A percentile compares a stretch with the other conserved stretches of the same genome.
These are phyloP conservation scores for Australoheros facetus DNA, from an alignment of 2,797 vertebrate genomes.

Conservation along the genomic window DNA sequence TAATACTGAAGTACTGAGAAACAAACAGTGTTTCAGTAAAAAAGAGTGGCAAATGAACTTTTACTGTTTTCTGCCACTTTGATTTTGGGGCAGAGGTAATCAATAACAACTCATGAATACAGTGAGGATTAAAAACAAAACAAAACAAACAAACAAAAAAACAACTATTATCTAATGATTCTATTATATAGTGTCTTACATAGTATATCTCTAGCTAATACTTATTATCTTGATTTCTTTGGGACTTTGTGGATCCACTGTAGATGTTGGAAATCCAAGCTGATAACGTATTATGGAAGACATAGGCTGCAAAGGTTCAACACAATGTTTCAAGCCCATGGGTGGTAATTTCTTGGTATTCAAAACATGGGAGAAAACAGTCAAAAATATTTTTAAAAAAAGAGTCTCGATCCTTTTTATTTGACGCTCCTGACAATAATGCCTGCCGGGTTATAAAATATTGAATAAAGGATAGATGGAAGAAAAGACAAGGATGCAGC, in stretches of 20 bases:
- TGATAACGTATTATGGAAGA: not conserved
- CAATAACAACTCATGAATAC: not conserved
- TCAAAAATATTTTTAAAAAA: not conserved
- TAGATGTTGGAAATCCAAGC: not conserved
- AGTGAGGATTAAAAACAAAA: too few relatives aligned
- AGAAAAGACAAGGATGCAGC: not conserved
- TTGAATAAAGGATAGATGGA: not conserved
- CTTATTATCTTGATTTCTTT: too few relatives aligned
- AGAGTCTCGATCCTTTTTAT: slow-evolving; percentile 4
- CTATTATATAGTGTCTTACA: not conserved
- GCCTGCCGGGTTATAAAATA: not conserved
- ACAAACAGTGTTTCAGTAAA: not conserved
- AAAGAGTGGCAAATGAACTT: not conserved
- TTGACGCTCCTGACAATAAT: not conserved
- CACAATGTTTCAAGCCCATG: slow-evolving; percentile 6
- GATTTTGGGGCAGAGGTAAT: not conserved
- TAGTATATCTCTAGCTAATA: not conserved
- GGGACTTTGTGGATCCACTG: not conserved
- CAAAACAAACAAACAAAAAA: too few relatives aligned
- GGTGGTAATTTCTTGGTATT: slow-evolving; percentile 2
- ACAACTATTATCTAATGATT: not conserved
- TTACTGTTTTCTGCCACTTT: not conserved
- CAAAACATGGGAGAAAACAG: not conserved
- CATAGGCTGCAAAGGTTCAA: not conserved
- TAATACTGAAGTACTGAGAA: not conserved